Evolutionary conservation across 2,888 invertebrate species (phyloP), one percentile per base, ranked within the genome.

Genomic region (Scrobipalpa costella): DNA sequence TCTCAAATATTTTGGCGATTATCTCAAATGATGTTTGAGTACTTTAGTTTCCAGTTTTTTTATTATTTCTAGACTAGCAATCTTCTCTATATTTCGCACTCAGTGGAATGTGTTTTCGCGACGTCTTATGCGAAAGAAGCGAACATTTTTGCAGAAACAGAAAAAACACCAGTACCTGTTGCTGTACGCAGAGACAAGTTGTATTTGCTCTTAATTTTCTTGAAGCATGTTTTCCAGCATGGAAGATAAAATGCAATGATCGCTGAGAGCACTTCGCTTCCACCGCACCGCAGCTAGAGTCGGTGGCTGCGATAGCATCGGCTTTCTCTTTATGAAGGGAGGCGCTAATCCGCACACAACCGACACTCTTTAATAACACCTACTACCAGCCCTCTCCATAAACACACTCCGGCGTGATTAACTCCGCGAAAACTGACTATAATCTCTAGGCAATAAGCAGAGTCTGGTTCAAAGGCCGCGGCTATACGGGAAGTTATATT

Each of bases 281-380:
- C 34, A 57, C 36, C 57, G 15, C 33, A 38, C 7, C 38, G 17
- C 36, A 36, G 34, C 15, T 55, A 13, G 15, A 55, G 55, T 50
- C 19, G 27, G 50, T 11, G 21, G 50, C 33, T 15, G 57, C 34
- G 63, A 50, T 38, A 58, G 50, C 52, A 50, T 47, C 50, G 38
- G 57, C 33, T 34, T 49, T 38, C 60, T 34, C 61, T 52, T 50
- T 61, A 61, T 52, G 61, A 61, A 61, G 50, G 61, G 61, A 61
- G 36, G 50, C 61, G 50, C 19, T 61, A 52, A 61, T 49, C 61
- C 61, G 61, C 50, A 49, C 21, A 34, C 34, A 38, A 38, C 57
- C 50, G 50, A 5, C 50, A 21, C 50, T 55, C 55, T 57, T 57
- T 38, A 57, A 57, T 57, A 57, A 19, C 57, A 19, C 57, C 38